These are phyloP conservation scores for Pangasius sanitwongsei DNA, from an alignment of 2,797 vertebrate species.

Conservation along the genomic window DNA sequence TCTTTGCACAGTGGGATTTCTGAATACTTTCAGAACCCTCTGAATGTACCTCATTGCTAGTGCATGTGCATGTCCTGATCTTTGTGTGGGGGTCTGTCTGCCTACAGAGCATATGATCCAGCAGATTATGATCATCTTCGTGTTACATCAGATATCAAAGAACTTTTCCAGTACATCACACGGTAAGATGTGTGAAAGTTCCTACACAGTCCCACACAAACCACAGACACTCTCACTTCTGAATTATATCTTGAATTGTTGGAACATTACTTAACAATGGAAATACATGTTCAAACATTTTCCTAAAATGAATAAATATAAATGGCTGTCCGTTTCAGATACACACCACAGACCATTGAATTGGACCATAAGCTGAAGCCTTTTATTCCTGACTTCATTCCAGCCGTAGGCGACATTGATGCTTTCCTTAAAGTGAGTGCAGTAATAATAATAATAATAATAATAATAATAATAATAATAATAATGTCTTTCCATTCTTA, in stretches of 20 bases:
- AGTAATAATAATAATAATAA: not conserved
- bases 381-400: constrained; percentile 97
- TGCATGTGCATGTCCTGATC: not conserved
- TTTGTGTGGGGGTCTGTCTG: constrained; percentile 7
- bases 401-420: constrained; percentile 94
- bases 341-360: constrained; percentile 84
- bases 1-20: not conserved
- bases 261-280: not conserved
- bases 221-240: not conserved
- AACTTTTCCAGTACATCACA: constrained; percentile 92
- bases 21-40: not conserved
- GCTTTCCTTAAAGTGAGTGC: constrained; percentile 90
- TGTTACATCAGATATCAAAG: constrained; percentile 86
- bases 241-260: not conserved
- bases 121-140: constrained; percentile 88
- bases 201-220: not conserved
- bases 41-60: not conserved
- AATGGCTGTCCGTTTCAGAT: constrained; percentile 70
- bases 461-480: not conserved
- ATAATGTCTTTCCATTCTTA: not conserved
- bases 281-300: not conserved
- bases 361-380: constrained; percentile 91
- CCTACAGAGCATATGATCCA: constrained; percentile 79
- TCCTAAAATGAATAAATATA: not conserved
- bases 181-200: constrained; percentile 71